These are phyloP conservation scores for Brassicogethes aeneus DNA, from an alignment of 2,888 invertebrate genomes.

Conservation along the genomic window DNA sequence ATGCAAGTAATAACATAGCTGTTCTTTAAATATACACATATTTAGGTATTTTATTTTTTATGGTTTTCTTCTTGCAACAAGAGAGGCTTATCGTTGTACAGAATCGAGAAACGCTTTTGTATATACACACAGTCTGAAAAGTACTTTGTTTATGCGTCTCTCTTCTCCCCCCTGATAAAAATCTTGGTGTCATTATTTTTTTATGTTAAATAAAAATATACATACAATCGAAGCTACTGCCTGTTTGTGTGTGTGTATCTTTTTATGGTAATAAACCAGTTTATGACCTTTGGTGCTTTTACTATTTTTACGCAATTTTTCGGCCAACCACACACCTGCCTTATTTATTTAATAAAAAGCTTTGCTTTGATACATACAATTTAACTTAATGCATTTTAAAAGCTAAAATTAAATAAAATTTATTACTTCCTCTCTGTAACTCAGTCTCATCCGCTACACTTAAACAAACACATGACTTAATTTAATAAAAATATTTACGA, in stretches of 20 bases:
- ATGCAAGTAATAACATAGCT: not conserved
- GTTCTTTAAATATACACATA: too few relatives aligned
- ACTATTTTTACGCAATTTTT: too few relatives aligned
- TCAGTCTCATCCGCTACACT: too few relatives aligned
- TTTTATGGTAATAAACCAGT: not conserved
- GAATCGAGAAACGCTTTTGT: conserved; percentile 1
- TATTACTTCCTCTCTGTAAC: too few relatives aligned
- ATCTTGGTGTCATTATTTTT: not conserved
- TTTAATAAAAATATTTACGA: too few relatives aligned
- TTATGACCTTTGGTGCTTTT: not conserved
- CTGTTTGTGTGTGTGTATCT: not conserved
- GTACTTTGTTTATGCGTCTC: not conserved
- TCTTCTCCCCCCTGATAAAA: not conserved
- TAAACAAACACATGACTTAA: too few relatives aligned
- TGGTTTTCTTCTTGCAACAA: not conserved
- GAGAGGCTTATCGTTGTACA: not conserved
- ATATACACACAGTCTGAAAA: not conserved
- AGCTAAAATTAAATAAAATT: too few relatives aligned
- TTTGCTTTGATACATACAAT: too few relatives aligned
- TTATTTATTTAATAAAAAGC: too few relatives aligned
- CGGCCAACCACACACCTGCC: too few relatives aligned
- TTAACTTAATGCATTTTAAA: too few relatives aligned
- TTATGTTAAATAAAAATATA: not conserved
- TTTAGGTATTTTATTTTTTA: too few relatives aligned
- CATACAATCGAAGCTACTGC: not conserved